These are phyloP conservation scores for Lymantria dispar DNA, from an alignment of 2,888 invertebrate genomes.

Conservation along the genomic window DNA sequence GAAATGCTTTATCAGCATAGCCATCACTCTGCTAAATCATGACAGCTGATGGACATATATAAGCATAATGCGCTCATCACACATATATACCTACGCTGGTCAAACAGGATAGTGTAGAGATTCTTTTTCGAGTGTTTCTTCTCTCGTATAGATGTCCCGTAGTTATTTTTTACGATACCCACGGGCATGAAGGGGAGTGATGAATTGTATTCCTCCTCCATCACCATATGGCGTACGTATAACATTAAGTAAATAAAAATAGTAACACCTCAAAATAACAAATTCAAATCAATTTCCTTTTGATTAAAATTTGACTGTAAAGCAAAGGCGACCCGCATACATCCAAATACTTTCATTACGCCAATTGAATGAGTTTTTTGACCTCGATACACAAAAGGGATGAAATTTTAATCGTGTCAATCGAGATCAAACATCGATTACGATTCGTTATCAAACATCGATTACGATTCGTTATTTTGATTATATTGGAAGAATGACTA, in stretches of 20 bases:
- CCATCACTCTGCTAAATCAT: too few relatives aligned
- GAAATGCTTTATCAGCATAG: too few relatives aligned
- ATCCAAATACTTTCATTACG: constrained; percentile 59
- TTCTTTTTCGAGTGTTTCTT: too few relatives aligned
- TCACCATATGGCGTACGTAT: too few relatives aligned
- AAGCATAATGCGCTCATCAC: not conserved
- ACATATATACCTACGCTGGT: too few relatives aligned
- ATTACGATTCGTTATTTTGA: constrained; percentile 32
- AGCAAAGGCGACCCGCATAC: constrained; percentile 60
- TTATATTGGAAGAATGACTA: constrained; percentile 2
- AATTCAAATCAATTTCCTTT: constrained; percentile 37
- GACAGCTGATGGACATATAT: too few relatives aligned
- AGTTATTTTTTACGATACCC: too few relatives aligned
- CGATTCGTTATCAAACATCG: constrained; percentile 38
- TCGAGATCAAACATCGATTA: constrained; percentile 47
- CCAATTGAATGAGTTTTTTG: constrained; percentile 64
- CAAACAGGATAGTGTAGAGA: too few relatives aligned
- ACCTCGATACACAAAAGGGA: constrained; percentile 51
- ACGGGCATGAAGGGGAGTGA: too few relatives aligned
- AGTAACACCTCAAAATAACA: constrained; percentile 19
- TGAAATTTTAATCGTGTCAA: constrained; percentile 57
- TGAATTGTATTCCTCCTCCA: too few relatives aligned
- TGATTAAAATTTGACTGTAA: constrained; percentile 38
- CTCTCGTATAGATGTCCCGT: too few relatives aligned
- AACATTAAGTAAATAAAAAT: too few relatives aligned